Conservation (phyloP, 2,113 vertebrate species). For the Xenopus tropicalis region DNA sequence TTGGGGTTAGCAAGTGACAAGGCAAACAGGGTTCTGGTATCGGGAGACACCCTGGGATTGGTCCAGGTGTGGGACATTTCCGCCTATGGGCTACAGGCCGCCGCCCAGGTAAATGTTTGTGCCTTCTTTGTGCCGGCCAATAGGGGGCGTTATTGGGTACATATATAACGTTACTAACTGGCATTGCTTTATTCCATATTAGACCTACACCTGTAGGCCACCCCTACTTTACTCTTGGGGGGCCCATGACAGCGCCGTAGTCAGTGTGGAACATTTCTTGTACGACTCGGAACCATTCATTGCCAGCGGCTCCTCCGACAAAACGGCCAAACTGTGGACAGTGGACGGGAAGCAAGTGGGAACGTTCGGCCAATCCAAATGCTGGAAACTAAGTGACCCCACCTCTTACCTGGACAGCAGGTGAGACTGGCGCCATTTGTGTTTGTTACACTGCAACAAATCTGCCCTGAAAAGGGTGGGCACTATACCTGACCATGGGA, state of each 20-base stretch:
- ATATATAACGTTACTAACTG: no score
- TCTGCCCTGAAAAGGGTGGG: no score
- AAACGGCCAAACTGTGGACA: constrained; percentile 54
- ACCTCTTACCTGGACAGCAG: constrained; percentile 46
- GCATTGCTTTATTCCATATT: background rate
- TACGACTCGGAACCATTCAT: constrained; percentile 45
- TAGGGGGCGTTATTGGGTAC: background rate
- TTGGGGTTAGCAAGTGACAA: constrained; percentile 54
- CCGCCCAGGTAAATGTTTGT: constrained; percentile 37
- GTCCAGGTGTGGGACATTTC: constrained; percentile 60
- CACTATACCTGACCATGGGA: no score
- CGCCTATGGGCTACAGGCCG: constrained; percentile 43
- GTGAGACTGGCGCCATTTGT: background rate
- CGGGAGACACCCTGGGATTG: constrained; percentile 55
- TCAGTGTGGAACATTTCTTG: constrained; percentile 48
- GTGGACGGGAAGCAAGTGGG: constrained; percentile 48
- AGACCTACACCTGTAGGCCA: constrained; percentile 22
- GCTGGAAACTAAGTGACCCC: constrained; percentile 51
- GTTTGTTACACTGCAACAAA: no score
- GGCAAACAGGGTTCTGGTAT: constrained; percentile 57
- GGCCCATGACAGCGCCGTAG: constrained; percentile 44
- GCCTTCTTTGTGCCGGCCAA: no score
- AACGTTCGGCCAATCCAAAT: constrained; percentile 51
- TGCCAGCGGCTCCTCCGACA: constrained; percentile 50
- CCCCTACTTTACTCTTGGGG: constrained; percentile 53